A percentile compares a stretch with the other conserved stretches of the same genome.
Conservation (phyloP, 2,888 invertebrate genomes). For the Coenonympha arcania region DNA sequence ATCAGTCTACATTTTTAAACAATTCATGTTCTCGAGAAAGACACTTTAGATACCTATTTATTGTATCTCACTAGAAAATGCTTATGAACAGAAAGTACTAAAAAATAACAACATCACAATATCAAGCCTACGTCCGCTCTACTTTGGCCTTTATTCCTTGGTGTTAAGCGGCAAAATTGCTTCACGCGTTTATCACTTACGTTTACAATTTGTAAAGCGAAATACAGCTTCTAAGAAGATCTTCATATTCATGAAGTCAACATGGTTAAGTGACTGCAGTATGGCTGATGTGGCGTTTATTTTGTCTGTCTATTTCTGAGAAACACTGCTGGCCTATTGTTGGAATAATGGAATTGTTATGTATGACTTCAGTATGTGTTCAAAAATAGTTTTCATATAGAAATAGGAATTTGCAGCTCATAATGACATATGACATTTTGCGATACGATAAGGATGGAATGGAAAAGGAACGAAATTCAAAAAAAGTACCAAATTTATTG, state of each 20-base stretch:
- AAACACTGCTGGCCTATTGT: conserved; percentile 1
- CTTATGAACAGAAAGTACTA: conserved; percentile 16
- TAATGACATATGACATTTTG: no score
- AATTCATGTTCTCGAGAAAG: neutral
- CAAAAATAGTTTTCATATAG: no score
- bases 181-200: neutral
- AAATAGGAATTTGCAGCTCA: no score
- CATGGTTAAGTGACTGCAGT: conserved; percentile 21
- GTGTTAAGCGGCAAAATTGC: neutral
- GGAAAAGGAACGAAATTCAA: no score
- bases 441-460: no score
- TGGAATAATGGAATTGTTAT: neutral
- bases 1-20: neutral
- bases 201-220: conserved; percentile 11
- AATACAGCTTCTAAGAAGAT: conserved; percentile 17
- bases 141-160: conserved; percentile 5
- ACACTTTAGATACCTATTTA: conserved; percentile 8
- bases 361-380: no score
- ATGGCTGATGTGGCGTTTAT: conserved; percentile 17
- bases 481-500: no score
- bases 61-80: no score
- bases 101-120: conserved; percentile 15
- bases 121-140: neutral
- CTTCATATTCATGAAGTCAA: conserved; percentile 27
- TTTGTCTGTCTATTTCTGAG: conserved; percentile 14